These are phyloP conservation scores for Loris lydekkerianus DNA, from an alignment of 2,797 vertebrate genomes.

Conservation along the genomic window DNA sequence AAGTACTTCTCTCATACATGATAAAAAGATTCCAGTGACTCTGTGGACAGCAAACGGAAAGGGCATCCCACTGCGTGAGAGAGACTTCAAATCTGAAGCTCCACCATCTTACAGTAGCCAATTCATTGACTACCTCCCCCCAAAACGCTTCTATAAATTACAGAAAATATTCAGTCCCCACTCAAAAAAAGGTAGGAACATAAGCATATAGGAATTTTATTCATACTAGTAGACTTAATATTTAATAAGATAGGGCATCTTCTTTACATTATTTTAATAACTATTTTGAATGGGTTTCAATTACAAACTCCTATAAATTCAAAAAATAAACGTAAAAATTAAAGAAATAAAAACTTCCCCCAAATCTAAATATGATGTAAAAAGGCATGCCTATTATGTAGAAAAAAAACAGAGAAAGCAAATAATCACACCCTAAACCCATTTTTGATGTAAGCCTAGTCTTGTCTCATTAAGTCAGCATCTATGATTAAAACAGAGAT, in stretches of 20 bases:
- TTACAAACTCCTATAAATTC: slow-evolving; percentile 13
- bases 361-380: slow-evolving; percentile 78
- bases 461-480: slow-evolving; percentile 98
- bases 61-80: neutral
- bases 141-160: neutral
- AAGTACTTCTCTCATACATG: neutral
- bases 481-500: slow-evolving; percentile 99
- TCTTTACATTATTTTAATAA: slow-evolving; percentile 53
- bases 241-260: neutral
- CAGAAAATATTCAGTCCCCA: neutral
- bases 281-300: slow-evolving; percentile 60
- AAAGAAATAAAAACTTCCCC: slow-evolving; percentile 54
- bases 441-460: slow-evolving; percentile 97
- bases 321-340: slow-evolving; percentile 32
- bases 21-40: neutral
- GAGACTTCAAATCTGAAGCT: neutral
- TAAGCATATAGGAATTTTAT: neutral
- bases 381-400: slow-evolving; percentile 93
- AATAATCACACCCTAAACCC: slow-evolving; percentile 96
- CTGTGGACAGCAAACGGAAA: neutral
- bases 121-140: neutral
- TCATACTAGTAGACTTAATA: slow-evolving; percentile 33
- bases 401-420: slow-evolving; percentile 88
- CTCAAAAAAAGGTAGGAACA: neutral
- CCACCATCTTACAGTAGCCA: neutral